A percentile compares a stretch with the other conserved stretches of the same genome.
phyloP scores from a whole-genome alignment of 2,113 vertebrate species.

The Camelus dromedarius region DNA sequence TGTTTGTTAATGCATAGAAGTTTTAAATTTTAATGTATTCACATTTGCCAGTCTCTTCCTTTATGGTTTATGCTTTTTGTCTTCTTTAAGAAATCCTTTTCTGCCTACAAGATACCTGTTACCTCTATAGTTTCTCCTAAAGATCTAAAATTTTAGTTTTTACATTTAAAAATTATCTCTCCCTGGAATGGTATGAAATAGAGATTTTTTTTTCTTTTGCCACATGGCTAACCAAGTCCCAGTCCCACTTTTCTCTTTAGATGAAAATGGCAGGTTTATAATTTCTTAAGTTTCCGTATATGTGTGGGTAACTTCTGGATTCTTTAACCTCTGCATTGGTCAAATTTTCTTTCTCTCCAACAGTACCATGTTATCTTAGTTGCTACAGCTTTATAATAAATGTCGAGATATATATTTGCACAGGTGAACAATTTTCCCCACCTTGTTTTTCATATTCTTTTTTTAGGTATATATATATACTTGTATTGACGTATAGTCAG shows the following conservation, averaged over 20 bases:
- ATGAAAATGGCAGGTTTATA: neutral
- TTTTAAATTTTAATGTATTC: neutral
- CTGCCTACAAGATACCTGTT: neutral
- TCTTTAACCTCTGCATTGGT: neutral
- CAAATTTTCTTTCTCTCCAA: neutral
- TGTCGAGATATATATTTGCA: neutral
- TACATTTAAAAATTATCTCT: neutral
- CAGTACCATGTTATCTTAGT: neutral
- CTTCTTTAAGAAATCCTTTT: neutral
- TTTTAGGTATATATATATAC: too few relatives aligned
- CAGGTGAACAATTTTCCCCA: neutral
- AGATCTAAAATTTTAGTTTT: neutral
- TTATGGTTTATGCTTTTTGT: neutral
- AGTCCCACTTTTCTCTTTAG: neutral
- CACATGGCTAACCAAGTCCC: neutral
- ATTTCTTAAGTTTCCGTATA: neutral
- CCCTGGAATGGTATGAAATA: neutral
- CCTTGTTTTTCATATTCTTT: neutral
- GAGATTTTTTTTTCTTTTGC: neutral
- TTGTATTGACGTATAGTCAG: too few relatives aligned
- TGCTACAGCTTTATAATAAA: neutral
- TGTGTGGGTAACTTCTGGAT: neutral
- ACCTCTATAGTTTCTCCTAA: neutral
- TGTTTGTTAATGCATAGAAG: neutral
- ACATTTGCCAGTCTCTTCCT: neutral